Evolutionary conservation across 2,888 invertebrate species (phyloP).

Genomic region (Junonia oenone): DNA sequence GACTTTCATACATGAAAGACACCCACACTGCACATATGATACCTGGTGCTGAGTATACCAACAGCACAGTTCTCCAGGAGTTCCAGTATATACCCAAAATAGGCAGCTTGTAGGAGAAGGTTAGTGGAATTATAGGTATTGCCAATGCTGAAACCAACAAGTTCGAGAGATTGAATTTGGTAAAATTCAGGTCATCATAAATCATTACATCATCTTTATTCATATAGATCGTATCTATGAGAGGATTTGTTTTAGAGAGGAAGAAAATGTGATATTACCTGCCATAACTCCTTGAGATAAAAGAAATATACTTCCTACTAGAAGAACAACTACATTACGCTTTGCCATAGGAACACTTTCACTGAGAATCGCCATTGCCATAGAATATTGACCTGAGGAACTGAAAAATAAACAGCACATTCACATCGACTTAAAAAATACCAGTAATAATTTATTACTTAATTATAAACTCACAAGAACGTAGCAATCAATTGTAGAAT

Average conservation of each 20-base stretch:
- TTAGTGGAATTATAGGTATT: conserved; percentile 79
- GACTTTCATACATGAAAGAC: conserved; percentile 84
- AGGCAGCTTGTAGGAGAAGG: conserved; percentile 44
- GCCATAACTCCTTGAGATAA: conserved; percentile 40
- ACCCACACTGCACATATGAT: conserved; percentile 78
- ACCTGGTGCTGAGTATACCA: conserved; percentile 82
- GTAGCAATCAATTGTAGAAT: too few species aligned
- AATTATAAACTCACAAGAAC: too few species aligned
- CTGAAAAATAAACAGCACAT: too few species aligned
- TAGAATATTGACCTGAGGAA: conserved; percentile 35
- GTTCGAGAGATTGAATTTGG: too few species aligned
- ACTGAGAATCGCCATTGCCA: conserved; percentile 37
- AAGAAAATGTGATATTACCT: too few species aligned
- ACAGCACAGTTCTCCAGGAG: conserved; percentile 83
- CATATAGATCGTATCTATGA: too few species aligned
- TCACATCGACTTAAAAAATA: too few species aligned
- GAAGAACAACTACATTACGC: conserved; percentile 34
- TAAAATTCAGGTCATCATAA: too few species aligned
- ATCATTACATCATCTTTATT: too few species aligned
- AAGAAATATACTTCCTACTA: conserved; percentile 38
- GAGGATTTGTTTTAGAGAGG: too few species aligned
- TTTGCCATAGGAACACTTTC: conserved; percentile 39
- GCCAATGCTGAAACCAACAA: conserved; percentile 74
- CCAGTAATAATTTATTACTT: too few species aligned
- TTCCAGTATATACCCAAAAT: conserved; percentile 68